These are phyloP conservation scores for Pipa parva DNA, from an alignment of 2,113 vertebrate species.

Conservation along the genomic window DNA sequence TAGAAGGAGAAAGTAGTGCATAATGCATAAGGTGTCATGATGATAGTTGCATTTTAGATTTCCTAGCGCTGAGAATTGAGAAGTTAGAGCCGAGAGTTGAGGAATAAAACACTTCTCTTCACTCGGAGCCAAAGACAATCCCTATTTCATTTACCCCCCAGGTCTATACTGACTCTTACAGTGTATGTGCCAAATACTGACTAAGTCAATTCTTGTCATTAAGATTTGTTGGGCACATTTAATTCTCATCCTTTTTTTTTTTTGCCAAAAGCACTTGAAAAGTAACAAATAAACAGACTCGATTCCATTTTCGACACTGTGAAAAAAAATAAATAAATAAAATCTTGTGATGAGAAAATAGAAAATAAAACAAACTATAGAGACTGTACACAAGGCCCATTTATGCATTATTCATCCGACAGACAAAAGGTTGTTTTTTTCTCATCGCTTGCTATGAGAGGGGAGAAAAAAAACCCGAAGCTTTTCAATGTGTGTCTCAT, in stretches of 20 bases:
- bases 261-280: neutral
- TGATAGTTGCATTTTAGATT: too few relatives aligned
- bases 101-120: too few relatives aligned
- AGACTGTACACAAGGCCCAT: constrained; percentile 6
- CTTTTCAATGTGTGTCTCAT: constrained; percentile 50
- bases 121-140: too few relatives aligned
- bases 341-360: constrained; percentile 34
- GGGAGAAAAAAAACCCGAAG: constrained; percentile 46
- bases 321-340: too few relatives aligned
- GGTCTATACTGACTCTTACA: too few relatives aligned
- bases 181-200: too few relatives aligned
- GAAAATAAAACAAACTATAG: neutral
- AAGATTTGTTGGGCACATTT: neutral
- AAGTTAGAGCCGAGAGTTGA: too few relatives aligned
- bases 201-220: too few relatives aligned
- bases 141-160: too few relatives aligned
- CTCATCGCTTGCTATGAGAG: constrained; percentile 33
- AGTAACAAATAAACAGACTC: neutral
- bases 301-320: constrained; percentile 23
- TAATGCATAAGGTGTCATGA: too few relatives aligned
- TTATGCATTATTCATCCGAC: constrained; percentile 9
- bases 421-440: constrained; percentile 44
- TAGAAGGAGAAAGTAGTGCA: too few relatives aligned
- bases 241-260: neutral
- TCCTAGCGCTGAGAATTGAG: too few relatives aligned